Conservation (phyloP, 2,113 vertebrate genomes). For the Chaenocephalus aceratus region DNA sequence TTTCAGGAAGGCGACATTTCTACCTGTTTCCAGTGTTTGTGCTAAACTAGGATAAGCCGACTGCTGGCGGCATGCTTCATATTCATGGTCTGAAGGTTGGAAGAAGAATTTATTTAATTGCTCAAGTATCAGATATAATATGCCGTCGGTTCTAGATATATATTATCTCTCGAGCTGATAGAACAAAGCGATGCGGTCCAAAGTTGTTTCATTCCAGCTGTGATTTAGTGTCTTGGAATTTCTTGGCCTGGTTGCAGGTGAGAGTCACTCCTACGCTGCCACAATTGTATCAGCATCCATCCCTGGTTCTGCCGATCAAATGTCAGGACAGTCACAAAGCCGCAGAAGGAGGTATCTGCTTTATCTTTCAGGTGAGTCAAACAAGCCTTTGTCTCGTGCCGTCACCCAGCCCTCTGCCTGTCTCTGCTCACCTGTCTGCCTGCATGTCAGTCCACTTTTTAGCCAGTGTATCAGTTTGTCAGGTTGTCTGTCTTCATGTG, state of each 20-base stretch:
- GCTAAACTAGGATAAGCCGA: neutral
- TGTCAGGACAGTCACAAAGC: slow-evolving; percentile 62
- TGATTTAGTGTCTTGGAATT: slow-evolving; percentile 68
- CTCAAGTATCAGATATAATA: slow-evolving; percentile 32
- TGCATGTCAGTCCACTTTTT: slow-evolving; percentile 3
- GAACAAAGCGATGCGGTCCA: slow-evolving; percentile 49
- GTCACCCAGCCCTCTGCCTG: slow-evolving; percentile 35
- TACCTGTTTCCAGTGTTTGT: neutral
- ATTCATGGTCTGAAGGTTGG: neutral
- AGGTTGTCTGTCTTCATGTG: slow-evolving; percentile 43
- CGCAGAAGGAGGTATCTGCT: slow-evolving; percentile 24
- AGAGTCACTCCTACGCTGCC: slow-evolving; percentile 48
- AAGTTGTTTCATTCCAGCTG: slow-evolving; percentile 36
- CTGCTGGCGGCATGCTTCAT: neutral
- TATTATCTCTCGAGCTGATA: slow-evolving; percentile 7
- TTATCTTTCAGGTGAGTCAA: slow-evolving; percentile 66
- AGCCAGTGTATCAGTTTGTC: slow-evolving; percentile 23
- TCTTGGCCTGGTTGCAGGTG: slow-evolving; percentile 69
- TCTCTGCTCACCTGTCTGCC: slow-evolving; percentile 49
- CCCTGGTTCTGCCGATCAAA: slow-evolving; percentile 62
- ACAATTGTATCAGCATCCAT: slow-evolving; percentile 60
- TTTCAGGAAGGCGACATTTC: neutral
- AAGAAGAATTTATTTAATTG: slow-evolving; percentile 23
- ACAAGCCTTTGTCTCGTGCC: slow-evolving; percentile 62
- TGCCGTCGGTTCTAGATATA: neutral